A percentile compares a stretch with the other conserved stretches of the same genome.
Conservation (phyloP, 2,113 vertebrate species). For the Centropristis striata region DNA sequence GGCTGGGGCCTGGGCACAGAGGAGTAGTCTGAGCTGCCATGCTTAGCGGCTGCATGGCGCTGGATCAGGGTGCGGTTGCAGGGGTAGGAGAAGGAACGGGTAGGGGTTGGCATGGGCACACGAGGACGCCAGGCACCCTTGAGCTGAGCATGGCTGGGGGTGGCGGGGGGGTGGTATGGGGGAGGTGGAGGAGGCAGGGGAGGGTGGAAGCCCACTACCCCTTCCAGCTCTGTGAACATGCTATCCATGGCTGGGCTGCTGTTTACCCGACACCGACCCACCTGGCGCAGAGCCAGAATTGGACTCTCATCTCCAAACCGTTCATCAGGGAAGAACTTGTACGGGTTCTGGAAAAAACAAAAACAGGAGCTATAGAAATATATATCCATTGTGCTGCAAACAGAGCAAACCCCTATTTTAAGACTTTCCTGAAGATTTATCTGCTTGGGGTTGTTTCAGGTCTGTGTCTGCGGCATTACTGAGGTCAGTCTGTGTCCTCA, state of each 20-base stretch:
- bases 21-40: slow-evolving; percentile 88
- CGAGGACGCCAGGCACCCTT: slow-evolving; percentile 95
- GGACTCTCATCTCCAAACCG: slow-evolving; percentile 98
- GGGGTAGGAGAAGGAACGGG: slow-evolving; percentile 96
- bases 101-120: slow-evolving; percentile 92
- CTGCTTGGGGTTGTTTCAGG: slow-evolving; percentile 2
- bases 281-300: slow-evolving; percentile 92
- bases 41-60: slow-evolving; percentile 88
- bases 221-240: slow-evolving; percentile 97
- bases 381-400: background rate
- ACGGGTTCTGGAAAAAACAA: slow-evolving; percentile 89
- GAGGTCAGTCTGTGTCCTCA: slow-evolving; percentile 1
- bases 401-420: background rate
- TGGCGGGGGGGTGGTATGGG: slow-evolving; percentile 94
- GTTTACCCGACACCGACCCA: slow-evolving; percentile 93
- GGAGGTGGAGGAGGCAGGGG: slow-evolving; percentile 96
- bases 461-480: background rate
- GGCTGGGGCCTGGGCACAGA: slow-evolving; percentile 88
- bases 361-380: background rate
- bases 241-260: slow-evolving; percentile 95
- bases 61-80: slow-evolving; percentile 94
- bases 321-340: slow-evolving; percentile 99
- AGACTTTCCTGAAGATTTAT: background rate
- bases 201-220: slow-evolving; percentile 95
- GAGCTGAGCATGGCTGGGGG: slow-evolving; percentile 91